Base-by-base conservation (phyloP, 2,113 vertebrate genomes). In the Telmatochromis sp. region DNA sequence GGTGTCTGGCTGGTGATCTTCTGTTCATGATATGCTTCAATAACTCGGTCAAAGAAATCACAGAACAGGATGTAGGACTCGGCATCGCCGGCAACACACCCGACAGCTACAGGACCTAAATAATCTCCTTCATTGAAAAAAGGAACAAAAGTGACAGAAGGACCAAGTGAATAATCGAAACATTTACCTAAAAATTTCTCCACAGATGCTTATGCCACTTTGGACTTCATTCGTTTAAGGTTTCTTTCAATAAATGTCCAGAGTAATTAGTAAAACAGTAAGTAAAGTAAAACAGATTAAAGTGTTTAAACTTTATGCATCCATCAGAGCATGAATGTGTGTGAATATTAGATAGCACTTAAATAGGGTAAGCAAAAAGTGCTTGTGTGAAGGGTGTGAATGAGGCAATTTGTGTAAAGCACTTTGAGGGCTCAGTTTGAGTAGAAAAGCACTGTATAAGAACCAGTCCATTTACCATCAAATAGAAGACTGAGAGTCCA, bases 51-150 rank as follows among this genome's bases (percentile, higher is more conserved):
- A 5, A 97, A 96, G 81, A 97, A 96, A 80, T 96, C 94, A 26
- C 96, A 96, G 93, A 97, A 97, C 55, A 97, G 90, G 57, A 96
- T 82, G 89, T 97, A 97, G 60, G 93, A 96, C 86, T 97, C 91
- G 3, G 91, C 95, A 57, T 97, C 96, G 1, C 96, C 96, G 1
- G 96, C 96, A 13, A 93, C 80, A 84, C 96, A 96, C 2, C 96
- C 96, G 2, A 95, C 93, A 7, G 90, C 53, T 14, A 80, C 80
- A 2, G 21, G 91, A 80, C 42, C 89, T 31, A 9, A 80, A 65
- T 7, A 63, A 0, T 87, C 55, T n/a, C 87, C 82, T 90, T 65
- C 15, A 81, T 1, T 78, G 7, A 45, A 42, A 71, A 73, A 45
- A 23, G 13, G 21, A 7, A 83, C 4, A 28, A 17, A 9, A 60